phyloP scores from a whole-genome alignment of 2,888 invertebrate genomes.

The Phalera bucephala region DNA sequence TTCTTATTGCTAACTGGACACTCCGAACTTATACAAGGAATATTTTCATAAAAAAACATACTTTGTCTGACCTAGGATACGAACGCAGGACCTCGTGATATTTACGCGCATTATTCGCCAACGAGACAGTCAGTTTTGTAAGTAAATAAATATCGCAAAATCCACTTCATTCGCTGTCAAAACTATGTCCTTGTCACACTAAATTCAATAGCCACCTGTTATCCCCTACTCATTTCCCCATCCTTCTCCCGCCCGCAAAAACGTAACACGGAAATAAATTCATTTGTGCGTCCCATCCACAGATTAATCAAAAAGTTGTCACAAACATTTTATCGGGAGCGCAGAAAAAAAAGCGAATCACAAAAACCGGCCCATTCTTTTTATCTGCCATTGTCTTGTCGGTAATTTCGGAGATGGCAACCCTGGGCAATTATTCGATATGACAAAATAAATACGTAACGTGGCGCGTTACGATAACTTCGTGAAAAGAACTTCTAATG shows the following conservation, averaged over 20 bases:
- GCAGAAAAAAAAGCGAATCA: constrained; percentile 4
- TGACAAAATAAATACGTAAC: too few species aligned
- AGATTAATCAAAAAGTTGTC: constrained; percentile 40
- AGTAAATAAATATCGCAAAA: too few species aligned
- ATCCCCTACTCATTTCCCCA: background rate
- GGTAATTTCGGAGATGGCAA: constrained; percentile 29
- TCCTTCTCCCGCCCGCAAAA: background rate
- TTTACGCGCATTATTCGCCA: too few species aligned
- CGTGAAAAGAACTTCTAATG: too few species aligned
- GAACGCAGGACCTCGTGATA: too few species aligned
- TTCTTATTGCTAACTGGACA: too few species aligned
- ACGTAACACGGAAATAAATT: constrained; percentile 27
- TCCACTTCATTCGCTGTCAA: background rate
- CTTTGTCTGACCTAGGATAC: too few species aligned
- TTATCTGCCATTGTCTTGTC: constrained; percentile 29
- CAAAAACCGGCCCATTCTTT: constrained; percentile 23
- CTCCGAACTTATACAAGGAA: too few species aligned
- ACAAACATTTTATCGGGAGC: constrained; percentile 38
- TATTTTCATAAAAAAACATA: too few species aligned
- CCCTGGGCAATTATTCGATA: too few species aligned
- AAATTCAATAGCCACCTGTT: background rate
- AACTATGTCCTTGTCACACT: background rate
- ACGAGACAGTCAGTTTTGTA: too few species aligned
- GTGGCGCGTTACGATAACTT: too few species aligned
- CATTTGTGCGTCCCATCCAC: constrained; percentile 25